Conservation (phyloP, 2,797 vertebrate species). For the Lagocephalus sceleratus region DNA sequence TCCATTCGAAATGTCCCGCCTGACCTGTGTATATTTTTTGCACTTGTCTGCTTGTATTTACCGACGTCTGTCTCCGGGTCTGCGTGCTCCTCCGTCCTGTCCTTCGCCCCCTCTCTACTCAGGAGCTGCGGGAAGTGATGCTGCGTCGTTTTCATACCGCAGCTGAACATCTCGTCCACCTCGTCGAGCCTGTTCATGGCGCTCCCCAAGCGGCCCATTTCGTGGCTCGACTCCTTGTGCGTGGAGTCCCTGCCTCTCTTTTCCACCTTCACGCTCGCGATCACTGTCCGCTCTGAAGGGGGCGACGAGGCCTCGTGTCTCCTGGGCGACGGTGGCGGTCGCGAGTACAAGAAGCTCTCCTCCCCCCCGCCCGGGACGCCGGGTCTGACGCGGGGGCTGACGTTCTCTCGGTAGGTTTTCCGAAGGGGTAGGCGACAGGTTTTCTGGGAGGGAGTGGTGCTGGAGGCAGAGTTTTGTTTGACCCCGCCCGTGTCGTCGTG, state of each 20-base stretch:
- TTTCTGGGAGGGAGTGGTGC: conserved; percentile 61
- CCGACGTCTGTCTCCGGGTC: conserved; percentile 53
- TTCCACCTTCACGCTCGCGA: conserved; percentile 80
- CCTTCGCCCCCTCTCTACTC: conserved; percentile 55
- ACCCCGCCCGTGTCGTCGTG: conserved; percentile 65
- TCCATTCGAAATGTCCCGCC: conserved; percentile 74
- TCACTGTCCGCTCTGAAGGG: conserved; percentile 74
- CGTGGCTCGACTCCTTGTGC: conserved; percentile 45
- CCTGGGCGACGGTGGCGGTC: conserved; percentile 52
- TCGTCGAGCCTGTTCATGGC: conserved; percentile 76
- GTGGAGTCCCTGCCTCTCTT: conserved; percentile 64
- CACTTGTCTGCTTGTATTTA: conserved; percentile 63
- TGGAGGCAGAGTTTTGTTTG: conserved; percentile 66
- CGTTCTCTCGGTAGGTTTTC: conserved; percentile 88
- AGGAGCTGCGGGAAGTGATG: conserved; percentile 59
- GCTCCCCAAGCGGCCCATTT: conserved; percentile 40
- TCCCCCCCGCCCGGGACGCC: conserved; percentile 71
- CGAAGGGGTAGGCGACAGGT: conserved; percentile 87
- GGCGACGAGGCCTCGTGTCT: conserved; percentile 54
- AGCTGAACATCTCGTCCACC: conserved; percentile 83
- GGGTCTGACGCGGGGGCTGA: conserved; percentile 77
- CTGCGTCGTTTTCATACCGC: conserved; percentile 78
- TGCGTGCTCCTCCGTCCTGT: conserved; percentile 36
- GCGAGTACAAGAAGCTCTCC: conserved; percentile 58
- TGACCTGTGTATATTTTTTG: conserved; percentile 70